Base-by-base conservation (phyloP, 2,113 vertebrate species). In the Calidris pygmaea region DNA sequence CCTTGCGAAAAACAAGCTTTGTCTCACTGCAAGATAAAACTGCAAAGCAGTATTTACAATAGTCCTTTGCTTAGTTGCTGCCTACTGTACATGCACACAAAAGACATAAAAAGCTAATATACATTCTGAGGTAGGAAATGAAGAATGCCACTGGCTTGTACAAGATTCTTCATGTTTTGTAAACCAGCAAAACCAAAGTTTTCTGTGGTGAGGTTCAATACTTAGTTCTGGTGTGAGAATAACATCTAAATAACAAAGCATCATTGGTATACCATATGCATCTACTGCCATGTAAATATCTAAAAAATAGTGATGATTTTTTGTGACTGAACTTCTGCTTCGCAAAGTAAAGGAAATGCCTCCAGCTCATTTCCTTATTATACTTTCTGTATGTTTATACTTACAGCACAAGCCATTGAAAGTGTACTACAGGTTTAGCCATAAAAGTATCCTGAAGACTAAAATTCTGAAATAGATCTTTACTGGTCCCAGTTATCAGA, bases 41-140 rank as follows among this genome's bases (percentile, higher is more conserved):
- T 86, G 70, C 91, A 85, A 95, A 98, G 91, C 75, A 70, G 86
- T 98, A 97, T 97, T 95, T 98, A 98, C 97, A 98, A 86, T 47
- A 89, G 88, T 92, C 87, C 91, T 93, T 93, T 85, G 94, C 88
- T 94, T 94, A 95, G 77, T 34, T 71, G 78, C 89, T 62, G 94
- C 59, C 37, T 93, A 89, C 85, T 93, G 75, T 95, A 97, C 95
- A 86, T 96, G 96, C 95, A 97, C 85, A 93, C 58, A 77, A 85
- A 87, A 95, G 95, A 89, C 87, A 95, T 74, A 93, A 96, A 96
- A 93, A 96, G 90, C 26, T 90, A 96, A 97, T 96, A 87, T 94
- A 97, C 87, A 93, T 77, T 94, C 89, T 98, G 98, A 98, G 98
- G 98, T 98, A 98, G 98, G 97, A 98, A 97, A 97, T 94, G 93